These are phyloP conservation scores for Noctua comes DNA, from an alignment of 2,888 invertebrate species.

Conservation along the genomic window DNA sequence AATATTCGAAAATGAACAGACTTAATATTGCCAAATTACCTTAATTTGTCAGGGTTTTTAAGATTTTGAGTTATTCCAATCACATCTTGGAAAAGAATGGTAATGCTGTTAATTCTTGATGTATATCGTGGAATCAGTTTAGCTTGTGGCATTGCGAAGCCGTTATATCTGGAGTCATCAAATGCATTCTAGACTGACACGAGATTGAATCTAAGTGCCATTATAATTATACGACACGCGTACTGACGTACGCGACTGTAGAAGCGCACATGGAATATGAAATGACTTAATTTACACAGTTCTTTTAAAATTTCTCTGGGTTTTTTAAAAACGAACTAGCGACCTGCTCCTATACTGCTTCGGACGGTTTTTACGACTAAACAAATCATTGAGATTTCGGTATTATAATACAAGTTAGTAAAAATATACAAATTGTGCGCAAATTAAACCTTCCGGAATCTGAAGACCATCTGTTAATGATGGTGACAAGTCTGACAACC, in stretches of 20 bases:
- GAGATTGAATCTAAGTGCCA: constrained; percentile 53
- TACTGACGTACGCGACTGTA: background rate
- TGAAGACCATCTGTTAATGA: background rate
- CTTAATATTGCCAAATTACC: background rate
- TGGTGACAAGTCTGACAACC: background rate
- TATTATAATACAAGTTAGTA: background rate
- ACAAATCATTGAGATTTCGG: background rate
- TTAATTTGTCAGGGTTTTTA: background rate
- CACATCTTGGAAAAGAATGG: background rate
- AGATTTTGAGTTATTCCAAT: background rate
- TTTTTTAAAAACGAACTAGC: background rate
- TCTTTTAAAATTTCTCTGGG: background rate
- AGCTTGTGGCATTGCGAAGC: constrained; percentile 37
- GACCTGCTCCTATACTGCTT: background rate
- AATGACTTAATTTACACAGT: constrained; percentile 4
- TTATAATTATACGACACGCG: constrained; percentile 37
- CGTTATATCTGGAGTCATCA: constrained; percentile 50
- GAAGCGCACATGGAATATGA: constrained; percentile 1
- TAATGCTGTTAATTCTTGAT: constrained; percentile 22
- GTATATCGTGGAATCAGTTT: constrained; percentile 18
- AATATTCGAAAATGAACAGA: background rate
- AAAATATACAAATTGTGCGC: background rate
- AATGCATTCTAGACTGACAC: constrained; percentile 43
- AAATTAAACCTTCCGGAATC: background rate
- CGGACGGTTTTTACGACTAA: background rate